Base-by-base conservation (phyloP, 2,888 invertebrate species). In the Drosophila histrio region DNA sequence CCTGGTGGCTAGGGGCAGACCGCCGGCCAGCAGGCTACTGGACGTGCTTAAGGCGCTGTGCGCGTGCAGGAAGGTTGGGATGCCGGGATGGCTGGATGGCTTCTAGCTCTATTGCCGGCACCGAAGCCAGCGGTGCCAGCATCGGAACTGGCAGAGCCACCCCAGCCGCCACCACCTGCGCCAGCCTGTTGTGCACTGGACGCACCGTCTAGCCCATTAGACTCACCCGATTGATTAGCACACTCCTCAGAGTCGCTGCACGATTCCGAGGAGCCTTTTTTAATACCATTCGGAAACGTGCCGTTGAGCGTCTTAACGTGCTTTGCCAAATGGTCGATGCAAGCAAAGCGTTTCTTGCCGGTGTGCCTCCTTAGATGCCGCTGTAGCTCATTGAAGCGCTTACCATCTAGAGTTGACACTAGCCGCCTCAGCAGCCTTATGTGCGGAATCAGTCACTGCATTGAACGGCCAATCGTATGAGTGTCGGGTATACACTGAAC, bases 401-500 rank as follows among this genome's bases (percentile, higher is more conserved):
- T 99, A 98, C 97, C 97, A 97, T 54, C 95, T 94, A 24, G 94
- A 91, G 77, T 95, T 93, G 79, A 95, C 95, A 89, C 97, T 97
- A 75, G 97, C 96, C 11, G 96, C 94, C 21, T 96, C 94, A 15
- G 90, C 90, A 1, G 90, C 90, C 92, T 98, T 98, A 83, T 96
- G 95, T 2, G 94, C 93, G 0, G 96, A 95, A 19, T 95, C 95
- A 90, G 96, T 96, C 0, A 91, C 91, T 17, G 97, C 95, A 91
- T 97, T 97, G 92, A 98, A 98, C 8, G 98, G 97, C 98, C 98
- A 98, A 90, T 98, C 98, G 92, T 98, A 98, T 0, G 97, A 97
- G 89, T 98, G 97, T 67, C 98, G 93, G 0, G 97, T 96, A 92
- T 98, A 98, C 89, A 98, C 96, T 0, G 96, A 95, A 32, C 96